phyloP scores from a whole-genome alignment of 2,888 invertebrate genomes.

The Bibio marci region DNA sequence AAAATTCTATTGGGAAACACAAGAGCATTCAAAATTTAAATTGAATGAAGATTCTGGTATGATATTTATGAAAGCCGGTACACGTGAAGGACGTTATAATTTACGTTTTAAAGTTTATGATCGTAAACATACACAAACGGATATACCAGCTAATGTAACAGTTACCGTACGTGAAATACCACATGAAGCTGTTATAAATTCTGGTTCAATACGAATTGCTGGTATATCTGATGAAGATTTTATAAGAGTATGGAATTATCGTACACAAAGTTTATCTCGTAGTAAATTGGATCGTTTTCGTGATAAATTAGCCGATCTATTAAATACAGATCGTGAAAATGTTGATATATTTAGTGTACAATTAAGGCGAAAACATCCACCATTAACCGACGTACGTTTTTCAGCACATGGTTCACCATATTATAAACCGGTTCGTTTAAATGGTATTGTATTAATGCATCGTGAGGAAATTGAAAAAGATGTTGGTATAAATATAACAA shows the following conservation, averaged over 20 bases:
- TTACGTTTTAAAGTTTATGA: constrained; percentile 79
- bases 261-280: constrained; percentile 63
- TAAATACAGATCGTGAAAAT: constrained; percentile 72
- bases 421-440: constrained; percentile 83
- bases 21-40: constrained; percentile 73
- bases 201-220: constrained; percentile 82
- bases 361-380: constrained; percentile 67
- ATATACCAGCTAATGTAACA: constrained; percentile 91
- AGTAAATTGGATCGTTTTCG: constrained; percentile 83
- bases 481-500: constrained; percentile 90
- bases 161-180: constrained; percentile 89
- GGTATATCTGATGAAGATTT: constrained; percentile 95
- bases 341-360: constrained; percentile 96
- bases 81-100: constrained; percentile 72
- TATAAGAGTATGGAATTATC: constrained; percentile 86
- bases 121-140: constrained; percentile 84
- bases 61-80: constrained; percentile 89
- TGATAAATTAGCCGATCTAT: constrained; percentile 69
- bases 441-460: constrained; percentile 86
- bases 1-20: constrained; percentile 85
- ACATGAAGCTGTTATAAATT: constrained; percentile 88
- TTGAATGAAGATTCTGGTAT: constrained; percentile 84
- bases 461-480: constrained; percentile 84
- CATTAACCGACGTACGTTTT: constrained; percentile 81
- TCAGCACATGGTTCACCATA: constrained; percentile 93